Conservation (phyloP, 2,113 vertebrate genomes). For the Arenaria interpres region DNA sequence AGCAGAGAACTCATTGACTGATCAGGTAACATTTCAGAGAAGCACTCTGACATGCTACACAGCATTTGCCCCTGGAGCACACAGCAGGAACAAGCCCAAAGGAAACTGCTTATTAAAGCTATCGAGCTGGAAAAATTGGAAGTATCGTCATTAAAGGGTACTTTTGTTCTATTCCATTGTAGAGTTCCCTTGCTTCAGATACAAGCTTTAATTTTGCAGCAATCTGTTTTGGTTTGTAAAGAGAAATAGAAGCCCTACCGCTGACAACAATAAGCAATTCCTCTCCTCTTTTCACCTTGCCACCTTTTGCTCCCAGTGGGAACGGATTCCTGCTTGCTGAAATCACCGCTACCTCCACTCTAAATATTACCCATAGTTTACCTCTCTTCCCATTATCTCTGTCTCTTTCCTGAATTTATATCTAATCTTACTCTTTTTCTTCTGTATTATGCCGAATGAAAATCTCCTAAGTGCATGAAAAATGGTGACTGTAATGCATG, state of each 20-base stretch:
- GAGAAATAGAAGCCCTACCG: background rate
- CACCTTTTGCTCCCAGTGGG: background rate
- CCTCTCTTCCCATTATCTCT: background rate
- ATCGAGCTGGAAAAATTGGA: background rate
- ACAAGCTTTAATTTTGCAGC: background rate
- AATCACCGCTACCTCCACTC: background rate
- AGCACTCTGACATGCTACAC: background rate
- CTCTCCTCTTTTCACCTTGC: background rate
- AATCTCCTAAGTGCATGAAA: conserved; percentile 30
- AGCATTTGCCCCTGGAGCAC: background rate
- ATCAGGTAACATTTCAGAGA: background rate
- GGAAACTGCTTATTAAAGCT: background rate
- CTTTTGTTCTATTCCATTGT: background rate
- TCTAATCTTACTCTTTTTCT: background rate
- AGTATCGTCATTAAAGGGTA: background rate
- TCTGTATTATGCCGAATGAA: background rate
- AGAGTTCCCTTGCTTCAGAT: background rate
- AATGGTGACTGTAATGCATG: conserved; percentile 37
- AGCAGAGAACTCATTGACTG: background rate
- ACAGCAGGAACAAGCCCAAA: background rate
- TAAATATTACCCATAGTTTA: conserved; percentile 4
- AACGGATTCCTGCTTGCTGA: background rate
- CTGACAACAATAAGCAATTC: background rate
- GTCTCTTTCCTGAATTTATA: background rate
- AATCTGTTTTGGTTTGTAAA: background rate